Evolutionary conservation across 2,113 vertebrate species (phyloP).

Genomic region (Hemiscyllium ocellatum): DNA sequence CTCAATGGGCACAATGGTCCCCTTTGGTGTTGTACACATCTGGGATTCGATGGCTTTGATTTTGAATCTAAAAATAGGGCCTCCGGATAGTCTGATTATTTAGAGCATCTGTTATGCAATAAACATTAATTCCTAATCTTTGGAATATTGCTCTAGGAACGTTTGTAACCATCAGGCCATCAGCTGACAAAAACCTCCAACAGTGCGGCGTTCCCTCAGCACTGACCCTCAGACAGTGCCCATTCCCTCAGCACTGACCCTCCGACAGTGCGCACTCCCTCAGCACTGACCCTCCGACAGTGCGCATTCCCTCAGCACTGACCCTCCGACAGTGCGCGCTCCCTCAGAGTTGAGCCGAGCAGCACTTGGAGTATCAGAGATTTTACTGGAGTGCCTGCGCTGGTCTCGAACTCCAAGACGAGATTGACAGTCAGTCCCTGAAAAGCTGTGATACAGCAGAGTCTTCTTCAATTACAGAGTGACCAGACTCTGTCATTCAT

Average conservation of each 20-base stretch:
- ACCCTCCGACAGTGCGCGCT: no score
- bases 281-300: no score
- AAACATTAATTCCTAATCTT: neutral
- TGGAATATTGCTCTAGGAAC: neutral
- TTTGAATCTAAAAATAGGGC: neutral
- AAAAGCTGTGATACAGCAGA: neutral
- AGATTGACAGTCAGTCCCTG: neutral
- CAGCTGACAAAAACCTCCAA: neutral
- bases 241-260: no score
- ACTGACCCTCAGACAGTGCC: no score
- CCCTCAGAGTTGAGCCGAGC: no score
- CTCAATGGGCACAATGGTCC: neutral
- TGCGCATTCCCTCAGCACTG: neutral
- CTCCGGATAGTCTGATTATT: no score
- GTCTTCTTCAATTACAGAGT: neutral
- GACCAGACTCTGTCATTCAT: no score
- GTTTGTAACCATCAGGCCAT: neutral
- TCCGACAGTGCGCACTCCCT: no score
- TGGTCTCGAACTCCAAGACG: neutral
- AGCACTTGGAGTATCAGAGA: neutral
- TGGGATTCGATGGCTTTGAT: neutral
- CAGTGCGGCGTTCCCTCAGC: no score
- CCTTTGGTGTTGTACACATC: neutral
- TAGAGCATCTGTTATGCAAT: neutral
- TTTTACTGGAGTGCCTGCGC: neutral